Evolutionary conservation across 2,888 invertebrate species (phyloP).

Genomic region (Rhynchonema sp.): DNA sequence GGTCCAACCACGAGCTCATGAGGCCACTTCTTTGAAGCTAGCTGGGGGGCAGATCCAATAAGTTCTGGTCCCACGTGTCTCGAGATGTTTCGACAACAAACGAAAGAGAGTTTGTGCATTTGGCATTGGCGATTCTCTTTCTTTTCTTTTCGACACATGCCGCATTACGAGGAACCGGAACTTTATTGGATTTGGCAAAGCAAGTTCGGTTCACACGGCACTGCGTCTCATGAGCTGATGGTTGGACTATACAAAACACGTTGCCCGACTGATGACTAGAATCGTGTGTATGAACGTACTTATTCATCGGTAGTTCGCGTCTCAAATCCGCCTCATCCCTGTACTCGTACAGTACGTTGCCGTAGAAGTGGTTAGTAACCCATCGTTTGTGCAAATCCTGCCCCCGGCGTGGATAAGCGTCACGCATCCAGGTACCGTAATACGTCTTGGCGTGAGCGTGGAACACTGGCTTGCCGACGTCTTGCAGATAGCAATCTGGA

Average conservation of each 20-base stretch:
- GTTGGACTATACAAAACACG: not conserved
- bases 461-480: slow-evolving; percentile 32
- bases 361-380: slow-evolving; percentile 30
- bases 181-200: no score
- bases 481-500: slow-evolving; percentile 29
- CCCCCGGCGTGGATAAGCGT: slow-evolving; percentile 21
- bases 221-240: no score
- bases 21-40: no score
- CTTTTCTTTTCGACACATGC: no score
- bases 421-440: slow-evolving; percentile 33
- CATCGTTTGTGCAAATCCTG: slow-evolving; percentile 16
- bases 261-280: not conserved
- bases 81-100: no score
- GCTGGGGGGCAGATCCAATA: no score
- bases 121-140: no score
- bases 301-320: slow-evolving; percentile 10
- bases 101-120: no score
- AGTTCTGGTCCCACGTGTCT: no score
- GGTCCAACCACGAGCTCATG: no score
- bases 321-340: slow-evolving; percentile 20
- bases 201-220: no score
- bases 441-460: slow-evolving; percentile 29
- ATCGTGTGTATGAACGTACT: not conserved
- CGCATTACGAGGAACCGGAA: no score
- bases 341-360: slow-evolving; percentile 30